Conservation (phyloP, 2,888 invertebrate species). For the Pherbina coryleti region DNA sequence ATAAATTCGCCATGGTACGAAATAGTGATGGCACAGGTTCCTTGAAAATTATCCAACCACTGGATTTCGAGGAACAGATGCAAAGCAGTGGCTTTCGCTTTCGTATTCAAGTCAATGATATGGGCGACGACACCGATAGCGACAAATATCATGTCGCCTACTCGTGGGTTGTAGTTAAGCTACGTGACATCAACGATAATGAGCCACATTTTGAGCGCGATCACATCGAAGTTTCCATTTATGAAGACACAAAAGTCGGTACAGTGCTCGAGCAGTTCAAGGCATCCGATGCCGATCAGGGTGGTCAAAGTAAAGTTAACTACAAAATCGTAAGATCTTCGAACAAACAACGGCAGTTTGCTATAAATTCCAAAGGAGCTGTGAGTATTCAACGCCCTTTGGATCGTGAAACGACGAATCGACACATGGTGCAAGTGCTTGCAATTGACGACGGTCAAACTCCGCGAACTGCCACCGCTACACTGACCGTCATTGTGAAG, state of each 20-base stretch:
- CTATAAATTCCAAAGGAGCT: slow-evolving; percentile 92
- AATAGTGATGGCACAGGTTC: slow-evolving; percentile 96
- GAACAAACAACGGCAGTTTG: slow-evolving; percentile 91
- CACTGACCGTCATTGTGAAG: slow-evolving; percentile 91
- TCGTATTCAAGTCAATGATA: slow-evolving; percentile 93
- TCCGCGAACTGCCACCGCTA: slow-evolving; percentile 92
- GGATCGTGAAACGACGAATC: slow-evolving; percentile 91
- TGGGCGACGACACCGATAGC: slow-evolving; percentile 89
- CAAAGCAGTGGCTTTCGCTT: slow-evolving; percentile 96
- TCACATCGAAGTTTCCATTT: slow-evolving; percentile 90
- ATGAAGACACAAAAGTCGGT: slow-evolving; percentile 91
- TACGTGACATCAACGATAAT: slow-evolving; percentile 96
- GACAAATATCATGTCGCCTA: slow-evolving; percentile 97
- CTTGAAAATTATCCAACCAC: slow-evolving; percentile 91
- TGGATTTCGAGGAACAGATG: slow-evolving; percentile 93
- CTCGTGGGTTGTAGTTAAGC: slow-evolving; percentile 92
- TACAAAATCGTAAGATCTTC: slow-evolving; percentile 91
- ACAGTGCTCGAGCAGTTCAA: slow-evolving; percentile 91
- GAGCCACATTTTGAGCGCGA: slow-evolving; percentile 93
- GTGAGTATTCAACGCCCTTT: slow-evolving; percentile 92
- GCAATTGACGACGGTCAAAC: slow-evolving; percentile 94
- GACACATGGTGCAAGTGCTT: slow-evolving; percentile 93
- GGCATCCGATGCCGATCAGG: slow-evolving; percentile 95
- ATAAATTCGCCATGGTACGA: slow-evolving; percentile 95
- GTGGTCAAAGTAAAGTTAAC: slow-evolving; percentile 88